Evolutionary conservation across 2,888 invertebrate genomes (phyloP).

Genomic region (Tiphia femorata): DNA sequence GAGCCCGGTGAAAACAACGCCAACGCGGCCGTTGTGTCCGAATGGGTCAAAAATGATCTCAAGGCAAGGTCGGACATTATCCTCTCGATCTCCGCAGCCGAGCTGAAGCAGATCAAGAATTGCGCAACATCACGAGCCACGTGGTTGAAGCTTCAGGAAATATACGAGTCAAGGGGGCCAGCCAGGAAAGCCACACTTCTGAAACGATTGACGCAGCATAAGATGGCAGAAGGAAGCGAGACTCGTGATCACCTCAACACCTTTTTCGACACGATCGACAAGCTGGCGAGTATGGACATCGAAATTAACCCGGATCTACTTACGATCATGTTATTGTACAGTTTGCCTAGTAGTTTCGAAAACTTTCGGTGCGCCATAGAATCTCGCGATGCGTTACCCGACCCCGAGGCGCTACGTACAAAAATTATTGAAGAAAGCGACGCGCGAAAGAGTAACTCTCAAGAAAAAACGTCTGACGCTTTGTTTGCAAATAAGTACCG

Average conservation of each 20-base stretch:
- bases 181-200: constrained; percentile 64
- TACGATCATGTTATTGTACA: constrained; percentile 25
- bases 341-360: constrained; percentile 14
- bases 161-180: constrained; percentile 62
- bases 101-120: constrained; percentile 41
- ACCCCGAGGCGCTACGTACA: constrained; percentile 1
- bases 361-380: constrained; percentile 3
- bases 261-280: constrained; percentile 60
- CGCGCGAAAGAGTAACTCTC: constrained; percentile 1
- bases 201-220: constrained; percentile 58
- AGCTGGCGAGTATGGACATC: constrained; percentile 54
- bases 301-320: constrained; percentile 19
- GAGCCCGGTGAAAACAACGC: constrained; percentile 8
- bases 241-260: constrained; percentile 55
- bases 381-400: background rate
- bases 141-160: constrained; percentile 59
- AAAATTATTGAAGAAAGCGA: constrained; percentile 18
- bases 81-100: constrained; percentile 27
- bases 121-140: constrained; percentile 52
- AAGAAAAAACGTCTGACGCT: constrained; percentile 2
- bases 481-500: constrained; percentile 3
- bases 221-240: constrained; percentile 55
- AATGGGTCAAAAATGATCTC: constrained; percentile 28
- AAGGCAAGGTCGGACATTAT: constrained; percentile 39
- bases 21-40: background rate